Conservation (phyloP, 2,797 vertebrate genomes). For the Valencia hispanica region DNA sequence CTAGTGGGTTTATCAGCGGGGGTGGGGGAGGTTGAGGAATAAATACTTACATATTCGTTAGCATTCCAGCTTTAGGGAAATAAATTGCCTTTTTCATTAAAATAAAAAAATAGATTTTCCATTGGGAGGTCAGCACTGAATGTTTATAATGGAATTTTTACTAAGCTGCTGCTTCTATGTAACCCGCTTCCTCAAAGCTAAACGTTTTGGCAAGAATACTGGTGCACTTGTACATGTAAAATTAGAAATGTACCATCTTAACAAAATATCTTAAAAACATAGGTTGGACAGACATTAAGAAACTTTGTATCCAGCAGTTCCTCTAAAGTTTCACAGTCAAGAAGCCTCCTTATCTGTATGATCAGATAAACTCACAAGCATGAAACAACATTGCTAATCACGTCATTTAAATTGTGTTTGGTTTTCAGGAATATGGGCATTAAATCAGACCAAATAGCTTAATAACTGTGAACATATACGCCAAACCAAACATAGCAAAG, state of each 20-base stretch:
- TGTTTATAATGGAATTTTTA: constrained; percentile 19
- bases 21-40: constrained; percentile 11
- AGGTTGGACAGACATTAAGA: constrained; percentile 5
- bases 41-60: constrained; percentile 61
- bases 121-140: constrained; percentile 39
- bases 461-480: constrained; percentile 24
- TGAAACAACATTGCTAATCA: constrained; percentile 34
- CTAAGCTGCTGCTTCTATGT: constrained; percentile 40
- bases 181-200: constrained; percentile 13
- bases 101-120: constrained; percentile 63
- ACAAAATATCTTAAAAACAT: neutral
- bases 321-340: constrained; percentile 23
- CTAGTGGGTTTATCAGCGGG: constrained; percentile 15
- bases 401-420: constrained; percentile 36
- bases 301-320: neutral
- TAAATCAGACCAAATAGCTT: constrained; percentile 33
- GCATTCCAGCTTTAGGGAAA: constrained; percentile 74
- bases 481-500: constrained; percentile 57
- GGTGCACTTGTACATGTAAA: neutral
- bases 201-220: neutral
- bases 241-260: neutral
- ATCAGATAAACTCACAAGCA: constrained; percentile 35
- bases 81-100: constrained; percentile 64
- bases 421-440: constrained; percentile 24
- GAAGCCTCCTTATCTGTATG: constrained; percentile 18